Conservation (phyloP, 2,113 vertebrate species). For the Pseudorhombus dupliciocellatus region DNA sequence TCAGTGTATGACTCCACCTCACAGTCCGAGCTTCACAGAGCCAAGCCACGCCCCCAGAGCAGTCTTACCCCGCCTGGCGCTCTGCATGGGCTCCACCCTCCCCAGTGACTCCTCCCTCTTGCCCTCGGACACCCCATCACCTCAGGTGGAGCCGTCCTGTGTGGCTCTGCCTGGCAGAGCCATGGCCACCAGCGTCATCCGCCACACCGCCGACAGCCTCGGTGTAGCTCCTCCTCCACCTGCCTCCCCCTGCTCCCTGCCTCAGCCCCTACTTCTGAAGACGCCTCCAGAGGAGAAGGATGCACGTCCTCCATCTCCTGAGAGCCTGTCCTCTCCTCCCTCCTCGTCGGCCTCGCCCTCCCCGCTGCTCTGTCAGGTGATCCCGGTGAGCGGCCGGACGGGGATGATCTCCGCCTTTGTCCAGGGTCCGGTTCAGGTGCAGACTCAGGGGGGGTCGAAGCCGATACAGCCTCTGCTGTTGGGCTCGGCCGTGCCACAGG, state of each 20-base stretch:
- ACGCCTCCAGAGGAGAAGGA: constrained; percentile 50
- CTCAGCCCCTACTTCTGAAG: constrained; percentile 16
- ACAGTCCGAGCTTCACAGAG: constrained; percentile 91
- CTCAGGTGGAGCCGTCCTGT: constrained; percentile 42
- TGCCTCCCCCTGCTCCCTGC: constrained; percentile 23
- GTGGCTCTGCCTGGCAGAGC: constrained; percentile 75
- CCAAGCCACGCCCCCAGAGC: constrained; percentile 76
- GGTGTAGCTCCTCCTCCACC: constrained; percentile 55
- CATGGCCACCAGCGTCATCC: constrained; percentile 88
- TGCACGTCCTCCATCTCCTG: constrained; percentile 4
- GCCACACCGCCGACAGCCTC: constrained; percentile 86
- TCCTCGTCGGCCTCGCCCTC: constrained; percentile 52
- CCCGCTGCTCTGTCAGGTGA: constrained; percentile 91
- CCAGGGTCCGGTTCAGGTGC: constrained; percentile 81
- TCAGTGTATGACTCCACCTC: constrained; percentile 98
- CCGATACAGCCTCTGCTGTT: constrained; percentile 86
- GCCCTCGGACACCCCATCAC: constrained; percentile 44
- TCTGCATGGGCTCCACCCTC: constrained; percentile 54
- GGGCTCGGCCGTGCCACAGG: constrained; percentile 86
- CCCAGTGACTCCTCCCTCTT: constrained; percentile 16
- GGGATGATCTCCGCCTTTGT: constrained; percentile 87
- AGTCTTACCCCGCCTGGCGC: constrained; percentile 44
- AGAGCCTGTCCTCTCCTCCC: constrained; percentile 31
- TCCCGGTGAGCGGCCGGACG: constrained; percentile 84
- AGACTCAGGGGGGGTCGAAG: constrained; percentile 73